Base-by-base conservation (phyloP, 2,888 invertebrate species). In the Drosophila demipolita region DNA sequence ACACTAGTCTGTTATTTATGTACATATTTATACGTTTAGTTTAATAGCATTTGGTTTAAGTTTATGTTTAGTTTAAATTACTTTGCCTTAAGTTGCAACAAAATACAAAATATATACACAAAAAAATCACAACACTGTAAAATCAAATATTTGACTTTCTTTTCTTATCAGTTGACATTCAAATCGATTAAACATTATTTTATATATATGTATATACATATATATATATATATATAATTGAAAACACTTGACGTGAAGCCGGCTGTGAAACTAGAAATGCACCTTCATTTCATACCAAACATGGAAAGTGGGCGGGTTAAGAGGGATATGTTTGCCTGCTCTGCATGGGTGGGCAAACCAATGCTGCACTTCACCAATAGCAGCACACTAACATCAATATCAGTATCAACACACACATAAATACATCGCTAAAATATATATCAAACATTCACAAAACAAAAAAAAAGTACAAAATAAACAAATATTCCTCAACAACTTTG, bases 301-400 rank as follows among this genome's bases (percentile, higher is more conserved):
- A 84, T 91, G 92, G 91, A 84, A 90, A 89, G 89, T 89, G 92
- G 92, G 92, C 84, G 90, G 91, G 92, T 86, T 90, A 70, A 89
- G 89, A 90, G 92, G 91, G 90, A 85, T 90, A 83, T 79, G 83
- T 85, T 91, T 90, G 90, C 84, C 82, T 80, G 73, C 82, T 78
- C 78, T 65, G 60, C 49, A 57, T 65, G 78, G 69, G 80, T 63
- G 66, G 86, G 72, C 83, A 87, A 78, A 85, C 78, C 61, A 29
- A 66, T 69, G 66, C 58, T 75, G 83, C 77, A 72, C 42, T 71
- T 65, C 67, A 55, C 17, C 38, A 42, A 70, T 29, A 29, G 73
- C 73, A 73, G 66, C 52, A 63, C 67, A 71, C 32, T 49, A 49
- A 52, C 62, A 82, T 66, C 54, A 77, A 62, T 55, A 73, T 50